Evolutionary conservation across 2,888 invertebrate genomes (phyloP).

Genomic region (Eubasilissa splendida): DNA sequence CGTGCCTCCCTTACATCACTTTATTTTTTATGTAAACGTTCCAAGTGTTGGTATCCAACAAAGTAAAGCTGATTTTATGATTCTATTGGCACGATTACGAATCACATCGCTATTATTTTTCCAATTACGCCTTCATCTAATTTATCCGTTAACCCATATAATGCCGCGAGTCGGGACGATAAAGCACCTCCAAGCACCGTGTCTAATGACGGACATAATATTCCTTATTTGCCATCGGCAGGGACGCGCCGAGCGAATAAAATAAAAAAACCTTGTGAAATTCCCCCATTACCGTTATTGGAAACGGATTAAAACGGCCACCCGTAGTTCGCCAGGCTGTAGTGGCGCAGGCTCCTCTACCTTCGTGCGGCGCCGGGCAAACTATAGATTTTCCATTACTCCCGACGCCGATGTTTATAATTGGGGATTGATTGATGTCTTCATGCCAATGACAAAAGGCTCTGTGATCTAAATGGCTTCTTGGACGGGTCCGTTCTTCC

Average conservation of each 20-base stretch:
- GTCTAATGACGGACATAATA: constrained; percentile 40
- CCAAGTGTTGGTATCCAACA: too few relatives aligned
- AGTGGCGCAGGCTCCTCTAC: background rate
- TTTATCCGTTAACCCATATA: constrained; percentile 28
- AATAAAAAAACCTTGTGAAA: constrained; percentile 39
- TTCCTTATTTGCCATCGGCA: constrained; percentile 20
- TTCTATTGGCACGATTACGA: background rate
- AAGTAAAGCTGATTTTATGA: too few relatives aligned
- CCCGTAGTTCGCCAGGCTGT: constrained; percentile 12
- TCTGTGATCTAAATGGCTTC: too few relatives aligned
- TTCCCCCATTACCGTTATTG: constrained; percentile 47
- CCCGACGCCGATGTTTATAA: constrained; percentile 7
- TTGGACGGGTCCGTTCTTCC: too few relatives aligned
- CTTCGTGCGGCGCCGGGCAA: background rate
- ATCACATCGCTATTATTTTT: background rate
- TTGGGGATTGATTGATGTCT: constrained; percentile 19
- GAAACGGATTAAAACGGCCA: constrained; percentile 49
- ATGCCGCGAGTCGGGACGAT: constrained; percentile 3
- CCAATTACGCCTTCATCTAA: constrained; percentile 23
- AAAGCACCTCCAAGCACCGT: constrained; percentile 28
- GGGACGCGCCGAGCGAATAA: constrained; percentile 17
- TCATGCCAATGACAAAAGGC: constrained; percentile 4
- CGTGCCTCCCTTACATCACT: too few relatives aligned
- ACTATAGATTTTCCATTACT: constrained; percentile 23
- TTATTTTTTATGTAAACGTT: too few relatives aligned